Base-by-base conservation (phyloP, 1,140 invertebrate species). In the Achroia grisella region DNA sequence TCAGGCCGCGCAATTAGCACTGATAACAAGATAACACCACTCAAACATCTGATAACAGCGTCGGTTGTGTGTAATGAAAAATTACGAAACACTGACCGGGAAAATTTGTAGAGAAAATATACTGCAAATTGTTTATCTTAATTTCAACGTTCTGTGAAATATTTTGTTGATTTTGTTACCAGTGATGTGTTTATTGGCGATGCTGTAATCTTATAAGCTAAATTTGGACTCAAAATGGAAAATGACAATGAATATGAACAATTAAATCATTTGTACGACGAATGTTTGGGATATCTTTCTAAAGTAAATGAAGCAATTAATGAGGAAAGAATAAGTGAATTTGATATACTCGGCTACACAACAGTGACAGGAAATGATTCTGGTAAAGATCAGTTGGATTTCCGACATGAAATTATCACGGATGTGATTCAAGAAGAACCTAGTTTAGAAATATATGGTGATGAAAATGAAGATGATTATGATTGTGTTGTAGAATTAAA, bases 191-290 rank as follows among this genome's bases (percentile, higher is more conserved):
- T 23, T 6, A 32, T n/a, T n/a, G n/a, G n/a, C n/a, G n/a, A n/a
- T n/a, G n/a, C n/a, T n/a, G n/a, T n/a, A n/a, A n/a, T n/a, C n/a
- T n/a, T n/a, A n/a, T n/a, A n/a, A n/a, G n/a, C n/a, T n/a, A n/a
- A n/a, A n/a, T n/a, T n/a, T 30, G n/a, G 1, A 28, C 29, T 3
- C 10, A 44, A 44, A 27, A 34, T 35, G 39, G 35, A 10, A 2
- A 6, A 23, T 3, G 17, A 45, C 10, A 13, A 48, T 44, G 78
- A 79, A 41, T 72, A 52, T 32, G 57, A 66, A 11, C 42, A 80
- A 71, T 56, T 84, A 5, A 68, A 75, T 39, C 49, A 71, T 54
- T 30, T 84, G 0, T 84, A 84, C 44, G 76, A 84, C 11, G 80
- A 84, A 54, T 84, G 80, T 54, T 41, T 84, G 4, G 62, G 54